Evolutionary conservation across 2,797 vertebrate species (phyloP), one percentile per base, ranked within the genome.

Genomic region (Micrastur ruficollis): DNA sequence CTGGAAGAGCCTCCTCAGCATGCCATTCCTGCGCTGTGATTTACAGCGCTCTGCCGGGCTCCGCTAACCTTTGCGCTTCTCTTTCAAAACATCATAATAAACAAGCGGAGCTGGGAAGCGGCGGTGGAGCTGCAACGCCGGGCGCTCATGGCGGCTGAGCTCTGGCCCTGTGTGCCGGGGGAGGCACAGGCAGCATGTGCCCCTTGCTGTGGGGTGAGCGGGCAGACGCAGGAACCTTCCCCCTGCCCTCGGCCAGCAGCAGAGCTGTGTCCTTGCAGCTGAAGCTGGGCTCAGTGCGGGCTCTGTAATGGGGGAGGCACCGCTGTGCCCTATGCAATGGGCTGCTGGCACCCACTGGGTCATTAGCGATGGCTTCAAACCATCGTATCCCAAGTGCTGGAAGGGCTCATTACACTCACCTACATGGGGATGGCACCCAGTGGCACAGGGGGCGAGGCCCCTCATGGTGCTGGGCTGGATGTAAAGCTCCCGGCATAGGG

Each of bases 221-320:
- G 76, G 36, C 1, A 13, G 34, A 14, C 9, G 25, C 15, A 23
- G 38, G 42, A 49, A 38, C 40, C 21, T 49, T 58, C 20, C 44
- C 29, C 25, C 4, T 31, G 12, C 26, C 22, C 58, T 47, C 25
- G 1, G 1, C 18, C 0, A 0, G 10, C 2, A 1, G 25, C 61
- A 78, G 27, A 58, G 31, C 67, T 25, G 15, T 13, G 72, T n/a
- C 50, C 27, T 38, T 10, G 27, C 23, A 18, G 26, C 38, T 38
- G 9, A 14, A 78, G 32, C 14, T 3, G 0, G 36, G 36, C 40
- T 87, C 29, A 3, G 11, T 1, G 66, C 1, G 4, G 46, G 27
- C 11, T 63, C 50, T 76, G 62, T 38, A 27, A 10, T 13, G 26
- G 21, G 19, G 7, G 6, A 73, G 21, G 22, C 7, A 49, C 32